A percentile compares a stretch with the other conserved stretches of the same genome.
Evolutionary conservation across 2,797 vertebrate genomes (phyloP).

Genomic region (Coregonus sp.): DNA sequence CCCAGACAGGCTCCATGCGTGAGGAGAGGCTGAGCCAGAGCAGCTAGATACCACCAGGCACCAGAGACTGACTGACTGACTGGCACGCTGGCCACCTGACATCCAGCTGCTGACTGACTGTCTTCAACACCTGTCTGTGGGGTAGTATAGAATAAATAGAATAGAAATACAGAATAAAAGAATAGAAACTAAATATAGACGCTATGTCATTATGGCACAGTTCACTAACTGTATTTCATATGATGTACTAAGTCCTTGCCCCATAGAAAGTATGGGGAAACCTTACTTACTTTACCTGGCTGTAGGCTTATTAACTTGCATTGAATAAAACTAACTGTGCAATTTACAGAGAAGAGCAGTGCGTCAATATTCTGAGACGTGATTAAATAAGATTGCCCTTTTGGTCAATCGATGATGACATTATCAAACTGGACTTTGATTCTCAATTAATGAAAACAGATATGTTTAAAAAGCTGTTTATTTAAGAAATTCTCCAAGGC

Average conservation of each 20-base stretch:
- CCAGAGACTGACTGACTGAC: slow-evolving; percentile 33
- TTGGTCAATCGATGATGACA: slow-evolving; percentile 6
- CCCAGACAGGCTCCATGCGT: slow-evolving; percentile 48
- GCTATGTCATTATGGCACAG: too few species aligned
- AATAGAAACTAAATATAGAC: too few species aligned
- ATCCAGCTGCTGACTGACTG: slow-evolving; percentile 14
- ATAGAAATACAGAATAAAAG: too few species aligned
- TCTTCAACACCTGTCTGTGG: neutral
- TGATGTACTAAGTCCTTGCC: too few species aligned
- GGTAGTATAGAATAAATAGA: too few species aligned
- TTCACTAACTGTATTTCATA: too few species aligned
- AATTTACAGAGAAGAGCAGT: neutral
- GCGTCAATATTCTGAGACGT: neutral
- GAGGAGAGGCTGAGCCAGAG: slow-evolving; percentile 29
- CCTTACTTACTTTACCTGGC: too few species aligned
- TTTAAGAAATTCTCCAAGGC: neutral
- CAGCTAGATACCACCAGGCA: slow-evolving; percentile 19
- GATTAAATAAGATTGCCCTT: neutral
- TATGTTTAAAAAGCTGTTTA: neutral
- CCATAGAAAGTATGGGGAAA: too few species aligned
- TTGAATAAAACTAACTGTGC: neutral
- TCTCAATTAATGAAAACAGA: neutral
- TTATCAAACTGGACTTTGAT: neutral
- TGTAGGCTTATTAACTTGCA: neutral
- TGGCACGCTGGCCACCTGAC: slow-evolving; percentile 43